Evolutionary conservation across 2,888 invertebrate species (phyloP).

Genomic region (Mantis religiosa): DNA sequence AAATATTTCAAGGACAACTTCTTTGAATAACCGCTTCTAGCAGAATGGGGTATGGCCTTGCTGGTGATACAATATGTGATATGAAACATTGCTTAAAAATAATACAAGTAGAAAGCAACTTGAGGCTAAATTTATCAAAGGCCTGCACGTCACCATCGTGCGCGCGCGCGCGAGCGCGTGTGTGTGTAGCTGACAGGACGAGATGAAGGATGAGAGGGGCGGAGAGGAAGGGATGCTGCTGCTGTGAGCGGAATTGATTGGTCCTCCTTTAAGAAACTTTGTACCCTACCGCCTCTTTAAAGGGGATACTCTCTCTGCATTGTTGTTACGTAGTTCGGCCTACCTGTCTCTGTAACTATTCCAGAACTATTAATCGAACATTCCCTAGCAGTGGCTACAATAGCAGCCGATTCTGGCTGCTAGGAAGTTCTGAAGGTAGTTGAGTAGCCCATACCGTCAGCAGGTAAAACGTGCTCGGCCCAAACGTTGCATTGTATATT

Average conservation of each 20-base stretch:
- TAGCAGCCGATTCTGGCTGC: background rate
- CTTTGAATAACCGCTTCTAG: too few species aligned
- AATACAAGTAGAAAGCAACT: background rate
- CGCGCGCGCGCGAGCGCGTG: background rate
- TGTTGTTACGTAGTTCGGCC: background rate
- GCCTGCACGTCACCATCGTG: background rate
- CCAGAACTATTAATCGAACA: too few species aligned
- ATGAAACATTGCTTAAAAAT: background rate
- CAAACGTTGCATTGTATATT: too few species aligned
- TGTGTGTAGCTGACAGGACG: constrained; percentile 2
- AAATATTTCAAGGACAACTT: too few species aligned
- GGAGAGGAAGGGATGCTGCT: background rate
- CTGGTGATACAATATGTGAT: background rate
- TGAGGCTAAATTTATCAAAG: background rate
- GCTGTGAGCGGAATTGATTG: constrained; percentile 3
- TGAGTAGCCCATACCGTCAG: background rate
- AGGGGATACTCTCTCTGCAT: background rate
- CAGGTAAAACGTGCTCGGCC: background rate
- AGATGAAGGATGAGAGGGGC: constrained; percentile 3
- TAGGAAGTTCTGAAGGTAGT: background rate
- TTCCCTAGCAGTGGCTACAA: too few species aligned
- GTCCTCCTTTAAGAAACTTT: background rate
- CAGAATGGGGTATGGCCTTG: too few species aligned
- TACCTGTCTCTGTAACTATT: background rate
- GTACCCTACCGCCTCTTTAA: background rate